Conservation (phyloP, 2,113 vertebrate species). For the Salminus brasiliensis region DNA sequence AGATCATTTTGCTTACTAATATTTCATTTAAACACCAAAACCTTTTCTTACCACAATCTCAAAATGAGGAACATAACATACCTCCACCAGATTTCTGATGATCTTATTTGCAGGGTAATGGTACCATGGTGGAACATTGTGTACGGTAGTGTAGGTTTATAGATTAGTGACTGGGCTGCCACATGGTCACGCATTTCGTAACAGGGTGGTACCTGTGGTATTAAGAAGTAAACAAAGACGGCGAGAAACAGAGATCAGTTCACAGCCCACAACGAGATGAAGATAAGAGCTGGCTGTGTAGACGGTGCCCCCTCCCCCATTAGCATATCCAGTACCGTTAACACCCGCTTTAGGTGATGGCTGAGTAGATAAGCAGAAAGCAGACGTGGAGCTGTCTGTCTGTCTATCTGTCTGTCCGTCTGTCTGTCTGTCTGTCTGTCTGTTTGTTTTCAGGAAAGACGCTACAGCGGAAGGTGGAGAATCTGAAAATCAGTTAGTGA, state of each 20-base stretch:
- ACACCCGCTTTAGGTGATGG: background rate
- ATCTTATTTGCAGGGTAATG: too few relatives aligned
- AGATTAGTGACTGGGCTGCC: too few relatives aligned
- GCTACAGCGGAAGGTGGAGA: background rate
- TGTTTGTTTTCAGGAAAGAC: background rate
- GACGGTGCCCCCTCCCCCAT: slow-evolving; percentile 26
- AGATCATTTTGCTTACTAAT: too few relatives aligned
- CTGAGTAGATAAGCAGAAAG: background rate
- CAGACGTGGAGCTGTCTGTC: background rate
- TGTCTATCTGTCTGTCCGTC: too few relatives aligned
- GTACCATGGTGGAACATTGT: too few relatives aligned
- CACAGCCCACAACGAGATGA: background rate
- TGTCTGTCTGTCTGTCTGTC: too few relatives aligned
- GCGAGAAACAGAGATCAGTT: slow-evolving; percentile 21
- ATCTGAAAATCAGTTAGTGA: background rate
- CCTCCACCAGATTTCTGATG: too few relatives aligned
- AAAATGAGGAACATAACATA: too few relatives aligned
- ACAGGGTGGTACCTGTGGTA: background rate
- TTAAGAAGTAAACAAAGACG: slow-evolving; percentile 29
- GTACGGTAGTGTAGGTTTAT: too few relatives aligned
- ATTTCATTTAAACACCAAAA: too few relatives aligned
- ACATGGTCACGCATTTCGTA: too few relatives aligned
- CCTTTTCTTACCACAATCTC: too few relatives aligned
- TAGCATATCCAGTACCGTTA: background rate
- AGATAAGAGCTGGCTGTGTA: slow-evolving; percentile 39